A percentile compares a stretch with the other conserved stretches of the same genome.
These are phyloP conservation scores for Heliothis subflexa DNA, from an alignment of 1,140 invertebrate species.

Conservation along the genomic window DNA sequence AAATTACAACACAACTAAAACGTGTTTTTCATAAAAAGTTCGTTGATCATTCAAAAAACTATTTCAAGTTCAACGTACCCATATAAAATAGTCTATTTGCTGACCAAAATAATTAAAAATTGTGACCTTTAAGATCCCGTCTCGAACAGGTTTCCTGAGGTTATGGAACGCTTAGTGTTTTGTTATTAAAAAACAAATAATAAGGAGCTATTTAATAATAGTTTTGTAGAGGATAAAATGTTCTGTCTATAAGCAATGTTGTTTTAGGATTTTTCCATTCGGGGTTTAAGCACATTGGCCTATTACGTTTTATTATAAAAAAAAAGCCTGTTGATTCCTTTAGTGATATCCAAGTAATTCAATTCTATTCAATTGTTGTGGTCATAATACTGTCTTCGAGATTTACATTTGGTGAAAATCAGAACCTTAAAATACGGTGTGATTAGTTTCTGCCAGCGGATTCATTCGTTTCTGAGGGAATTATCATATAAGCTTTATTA, in stretches of 20 bases:
- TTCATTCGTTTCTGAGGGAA: too few species aligned
- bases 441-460: too few species aligned
- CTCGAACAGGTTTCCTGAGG: slow-evolving; percentile 7
- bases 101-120: slow-evolving; percentile 1
- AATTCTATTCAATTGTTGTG: too few species aligned
- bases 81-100: slow-evolving; percentile 1
- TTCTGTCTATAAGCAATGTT: neutral
- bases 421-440: too few species aligned
- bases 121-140: neutral
- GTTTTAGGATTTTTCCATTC: neutral
- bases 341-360: too few species aligned
- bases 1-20: too few species aligned
- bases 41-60: neutral
- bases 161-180: slow-evolving; percentile 4
- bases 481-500: too few species aligned
- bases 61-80: neutral
- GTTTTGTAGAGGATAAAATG: neutral
- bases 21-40: neutral
- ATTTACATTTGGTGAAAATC: too few species aligned
- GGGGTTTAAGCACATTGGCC: too few species aligned
- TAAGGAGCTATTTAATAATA: neutral
- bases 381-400: too few species aligned
- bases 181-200: neutral
- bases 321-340: too few species aligned
- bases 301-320: too few species aligned